A percentile compares a stretch with the other conserved stretches of the same genome.
These are phyloP conservation scores for Andrena bicolor DNA, from an alignment of 2,888 invertebrate genomes.

Conservation along the genomic window DNA sequence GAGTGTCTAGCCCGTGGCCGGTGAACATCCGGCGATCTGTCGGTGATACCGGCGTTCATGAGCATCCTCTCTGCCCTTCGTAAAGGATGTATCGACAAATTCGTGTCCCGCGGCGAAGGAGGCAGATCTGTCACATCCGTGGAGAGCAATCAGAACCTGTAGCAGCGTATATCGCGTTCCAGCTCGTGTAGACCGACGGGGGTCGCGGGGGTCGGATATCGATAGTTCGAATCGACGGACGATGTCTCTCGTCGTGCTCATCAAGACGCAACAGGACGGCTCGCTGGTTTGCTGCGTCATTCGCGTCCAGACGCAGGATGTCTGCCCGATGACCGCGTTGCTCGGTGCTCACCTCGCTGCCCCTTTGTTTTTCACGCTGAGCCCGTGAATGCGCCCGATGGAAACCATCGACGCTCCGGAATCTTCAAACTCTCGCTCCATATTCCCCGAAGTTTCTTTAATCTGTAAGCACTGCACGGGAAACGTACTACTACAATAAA, in stretches of 20 bases:
- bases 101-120: conserved; percentile 76
- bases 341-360: conserved; percentile 7
- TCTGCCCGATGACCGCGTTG: conserved; percentile 34
- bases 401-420: not conserved
- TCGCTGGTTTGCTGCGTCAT: conserved; percentile 79
- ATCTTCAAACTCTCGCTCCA: too few species aligned
- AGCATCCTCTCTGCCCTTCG: conserved; percentile 35
- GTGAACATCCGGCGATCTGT: conserved; percentile 62
- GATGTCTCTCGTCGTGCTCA: conserved; percentile 81
- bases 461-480: too few species aligned
- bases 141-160: conserved; percentile 78
- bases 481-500: too few species aligned
- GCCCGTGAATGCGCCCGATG: not conserved
- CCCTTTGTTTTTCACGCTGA: conserved; percentile 62
- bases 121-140: conserved; percentile 76
- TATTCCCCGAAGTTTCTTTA: too few species aligned
- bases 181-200: conserved; percentile 62
- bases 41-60: conserved; percentile 45
- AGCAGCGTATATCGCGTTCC: conserved; percentile 68
- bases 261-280: conserved; percentile 79
- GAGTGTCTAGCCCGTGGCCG: conserved; percentile 56
- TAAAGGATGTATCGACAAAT: conserved; percentile 70
- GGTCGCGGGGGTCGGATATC: conserved; percentile 80
- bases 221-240: conserved; percentile 82
- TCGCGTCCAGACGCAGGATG: conserved; percentile 63